Evolutionary conservation across 2,888 invertebrate species (phyloP).

Genomic region (Tanaodytes sp.): DNA sequence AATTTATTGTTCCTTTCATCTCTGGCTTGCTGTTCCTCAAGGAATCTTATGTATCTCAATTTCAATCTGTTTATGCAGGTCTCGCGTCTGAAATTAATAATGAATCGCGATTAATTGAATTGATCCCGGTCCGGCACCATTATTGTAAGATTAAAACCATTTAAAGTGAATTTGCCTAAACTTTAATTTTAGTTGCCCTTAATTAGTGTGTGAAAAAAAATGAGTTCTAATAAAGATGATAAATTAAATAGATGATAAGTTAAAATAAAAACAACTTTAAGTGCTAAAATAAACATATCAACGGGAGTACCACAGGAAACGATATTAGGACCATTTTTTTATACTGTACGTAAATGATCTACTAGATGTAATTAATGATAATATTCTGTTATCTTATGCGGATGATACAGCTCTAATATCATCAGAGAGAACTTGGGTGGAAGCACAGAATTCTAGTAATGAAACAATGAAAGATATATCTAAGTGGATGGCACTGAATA

Average conservation of each 20-base stretch:
- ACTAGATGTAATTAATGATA: neutral
- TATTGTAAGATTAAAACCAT: too few species aligned
- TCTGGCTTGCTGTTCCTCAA: slow-evolving; percentile 77
- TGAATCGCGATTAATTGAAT: too few species aligned
- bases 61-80: slow-evolving; percentile 71
- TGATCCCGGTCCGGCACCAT: too few species aligned
- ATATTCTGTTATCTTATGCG: neutral
- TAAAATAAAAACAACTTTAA: neutral
- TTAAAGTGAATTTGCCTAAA: too few species aligned
- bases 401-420: too few species aligned
- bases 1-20: slow-evolving; percentile 78
- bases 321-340: neutral
- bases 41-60: slow-evolving; percentile 74
- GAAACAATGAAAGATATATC: too few species aligned
- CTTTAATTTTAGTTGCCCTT: too few species aligned
- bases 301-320: neutral
- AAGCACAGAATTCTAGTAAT: too few species aligned
- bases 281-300: neutral
- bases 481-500: neutral
- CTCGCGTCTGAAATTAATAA: slow-evolving; percentile 68
- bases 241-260: too few species aligned
- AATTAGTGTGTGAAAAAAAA: too few species aligned
- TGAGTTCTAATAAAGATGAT: too few species aligned
- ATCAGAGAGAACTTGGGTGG: too few species aligned
- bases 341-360: neutral